Evolutionary conservation across 2,113 vertebrate species (phyloP).

Genomic region (Podarcis cretensis): DNA sequence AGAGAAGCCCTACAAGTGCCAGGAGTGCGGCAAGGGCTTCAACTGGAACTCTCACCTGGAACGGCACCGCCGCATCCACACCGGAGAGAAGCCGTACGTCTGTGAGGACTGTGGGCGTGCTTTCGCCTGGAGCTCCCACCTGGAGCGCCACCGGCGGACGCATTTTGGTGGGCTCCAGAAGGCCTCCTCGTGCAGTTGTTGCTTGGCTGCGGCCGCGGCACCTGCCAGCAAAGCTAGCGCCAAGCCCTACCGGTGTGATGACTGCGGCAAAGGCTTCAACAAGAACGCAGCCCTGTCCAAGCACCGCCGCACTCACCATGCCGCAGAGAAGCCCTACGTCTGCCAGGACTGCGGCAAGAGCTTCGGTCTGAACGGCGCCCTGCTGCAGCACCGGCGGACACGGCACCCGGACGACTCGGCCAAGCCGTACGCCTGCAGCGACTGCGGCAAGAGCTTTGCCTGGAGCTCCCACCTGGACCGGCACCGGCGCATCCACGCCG

Average conservation of each 20-base stretch:
- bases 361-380: background rate
- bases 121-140: conserved; percentile 86
- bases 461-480: conserved; percentile 51
- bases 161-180: conserved; percentile 73
- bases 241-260: background rate
- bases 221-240: rapidly evolving
- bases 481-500: conserved; percentile 35
- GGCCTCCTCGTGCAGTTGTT: conserved; percentile 69
- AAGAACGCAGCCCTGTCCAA: background rate
- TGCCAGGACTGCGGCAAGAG: conserved; percentile 28
- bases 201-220: conserved; percentile 65
- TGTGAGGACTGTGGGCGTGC: conserved; percentile 86
- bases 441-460: conserved; percentile 29
- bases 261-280: conserved; percentile 27
- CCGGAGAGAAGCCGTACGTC: conserved; percentile 83
- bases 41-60: conserved; percentile 76
- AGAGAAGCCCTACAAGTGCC: conserved; percentile 77
- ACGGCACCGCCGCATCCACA: conserved; percentile 83
- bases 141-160: conserved; percentile 86
- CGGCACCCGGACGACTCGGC: background rate
- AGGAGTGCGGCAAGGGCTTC: conserved; percentile 85
- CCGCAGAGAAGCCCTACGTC: background rate
- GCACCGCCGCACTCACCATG: conserved; percentile 18
- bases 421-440: background rate
- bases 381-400: conserved; percentile 14